Evolutionary conservation across 2,113 vertebrate species (phyloP).

Genomic region (rat (Rattus norvegicus)): DNA sequence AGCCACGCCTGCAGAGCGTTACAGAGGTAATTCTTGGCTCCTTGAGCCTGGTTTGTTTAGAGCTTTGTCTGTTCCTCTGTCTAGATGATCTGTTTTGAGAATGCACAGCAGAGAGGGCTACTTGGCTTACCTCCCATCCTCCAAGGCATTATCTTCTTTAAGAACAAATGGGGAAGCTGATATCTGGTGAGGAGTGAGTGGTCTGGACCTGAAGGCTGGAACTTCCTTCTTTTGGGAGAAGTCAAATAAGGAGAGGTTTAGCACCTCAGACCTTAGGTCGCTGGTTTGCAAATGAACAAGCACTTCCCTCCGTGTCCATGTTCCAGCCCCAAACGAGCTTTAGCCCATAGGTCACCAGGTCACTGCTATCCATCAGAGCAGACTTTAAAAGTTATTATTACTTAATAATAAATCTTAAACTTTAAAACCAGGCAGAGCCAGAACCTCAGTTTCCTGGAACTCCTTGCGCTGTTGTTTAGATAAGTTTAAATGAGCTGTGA

Average conservation of each 20-base stretch:
- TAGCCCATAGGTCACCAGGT: not conserved
- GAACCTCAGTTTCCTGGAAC: slow-evolving; percentile 84
- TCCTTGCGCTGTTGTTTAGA: slow-evolving; percentile 91
- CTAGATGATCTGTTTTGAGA: not conserved
- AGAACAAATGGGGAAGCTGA: not conserved
- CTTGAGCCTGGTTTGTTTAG: not conserved
- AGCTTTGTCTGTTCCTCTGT: not conserved
- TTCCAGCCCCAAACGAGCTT: not conserved
- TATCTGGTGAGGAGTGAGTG: not conserved
- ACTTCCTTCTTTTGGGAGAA: not conserved
- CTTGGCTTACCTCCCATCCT: not conserved
- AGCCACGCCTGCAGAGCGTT: not conserved
- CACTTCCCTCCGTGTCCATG: rapidly evolving
- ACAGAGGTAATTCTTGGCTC: not conserved
- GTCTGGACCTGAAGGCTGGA: not conserved
- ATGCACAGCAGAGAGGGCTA: not conserved
- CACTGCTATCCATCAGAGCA: not conserved
- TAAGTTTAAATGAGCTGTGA: slow-evolving; percentile 93
- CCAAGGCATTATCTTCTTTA: not conserved
- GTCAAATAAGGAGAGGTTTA: not conserved
- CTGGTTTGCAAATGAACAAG: not conserved
- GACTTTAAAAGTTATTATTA: slow-evolving; percentile 13
- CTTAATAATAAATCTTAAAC: slow-evolving; percentile 55
- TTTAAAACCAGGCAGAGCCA: slow-evolving; percentile 69
- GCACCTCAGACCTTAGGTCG: not conserved